These are phyloP conservation scores for Pissodes strobi DNA, from an alignment of 1,140 invertebrate species.

Conservation along the genomic window DNA sequence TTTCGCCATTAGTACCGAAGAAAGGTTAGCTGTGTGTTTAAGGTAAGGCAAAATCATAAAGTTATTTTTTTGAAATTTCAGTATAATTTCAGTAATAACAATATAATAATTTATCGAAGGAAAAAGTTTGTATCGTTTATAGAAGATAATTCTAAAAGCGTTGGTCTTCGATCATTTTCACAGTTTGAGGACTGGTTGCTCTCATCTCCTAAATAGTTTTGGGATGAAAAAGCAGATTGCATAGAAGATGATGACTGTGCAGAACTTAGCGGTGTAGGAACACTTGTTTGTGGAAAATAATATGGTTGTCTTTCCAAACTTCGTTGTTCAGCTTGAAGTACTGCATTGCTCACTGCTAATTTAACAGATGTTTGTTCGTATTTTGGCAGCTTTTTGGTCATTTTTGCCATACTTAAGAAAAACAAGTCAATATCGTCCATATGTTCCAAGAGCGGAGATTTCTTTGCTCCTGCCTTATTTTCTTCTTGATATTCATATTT, in stretches of 20 bases:
- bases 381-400: conserved; percentile 5
- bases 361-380: neutral
- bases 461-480: neutral
- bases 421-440: too few species aligned
- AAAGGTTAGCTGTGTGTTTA: too few species aligned
- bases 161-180: too few species aligned
- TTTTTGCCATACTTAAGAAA: conserved; percentile 1
- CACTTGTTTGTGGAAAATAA: neutral
- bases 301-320: too few species aligned
- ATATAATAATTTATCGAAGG: conserved; percentile 8
- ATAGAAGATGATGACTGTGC: too few species aligned
- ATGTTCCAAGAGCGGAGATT: too few species aligned
- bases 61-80: too few species aligned
- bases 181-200: conserved; percentile 2
- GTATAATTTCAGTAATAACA: too few species aligned
- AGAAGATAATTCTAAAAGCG: neutral
- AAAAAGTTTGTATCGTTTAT: too few species aligned
- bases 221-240: too few species aligned
- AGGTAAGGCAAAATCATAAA: too few species aligned
- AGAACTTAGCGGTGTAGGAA: conserved; percentile 4
- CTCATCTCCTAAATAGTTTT: too few species aligned
- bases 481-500: conserved; percentile 6
- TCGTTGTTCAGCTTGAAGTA: neutral
- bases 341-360: neutral
- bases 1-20: conserved; percentile 18